These are phyloP conservation scores for Himalopsyche phryganea DNA, from an alignment of 1,140 invertebrate species.

Conservation along the genomic window DNA sequence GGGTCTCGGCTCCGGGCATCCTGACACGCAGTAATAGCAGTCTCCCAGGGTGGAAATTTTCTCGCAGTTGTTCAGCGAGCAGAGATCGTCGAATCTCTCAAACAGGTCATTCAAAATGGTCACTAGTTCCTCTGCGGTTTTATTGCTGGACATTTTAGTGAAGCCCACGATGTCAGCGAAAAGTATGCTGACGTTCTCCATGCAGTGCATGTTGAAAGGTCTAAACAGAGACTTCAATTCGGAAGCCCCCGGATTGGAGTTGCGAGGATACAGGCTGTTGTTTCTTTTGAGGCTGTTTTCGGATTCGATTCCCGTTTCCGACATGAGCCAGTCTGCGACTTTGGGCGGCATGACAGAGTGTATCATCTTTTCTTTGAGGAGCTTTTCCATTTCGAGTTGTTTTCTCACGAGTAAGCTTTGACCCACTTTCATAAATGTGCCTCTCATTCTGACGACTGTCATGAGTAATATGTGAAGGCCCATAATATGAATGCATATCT, in stretches of 20 bases:
- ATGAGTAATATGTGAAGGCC: constrained; percentile 91
- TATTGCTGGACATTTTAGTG: constrained; percentile 95
- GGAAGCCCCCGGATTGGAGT: constrained; percentile 56
- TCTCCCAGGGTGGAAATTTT: constrained; percentile 94
- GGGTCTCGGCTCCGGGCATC: constrained; percentile 80
- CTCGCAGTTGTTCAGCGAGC: constrained; percentile 79
- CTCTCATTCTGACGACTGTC: constrained; percentile 86
- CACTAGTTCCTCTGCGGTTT: constrained; percentile 84
- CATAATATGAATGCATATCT: constrained; percentile 87
- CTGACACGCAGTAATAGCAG: constrained; percentile 93
- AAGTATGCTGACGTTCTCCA: constrained; percentile 95
- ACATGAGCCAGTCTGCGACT: constrained; percentile 83
- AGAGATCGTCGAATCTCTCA: constrained; percentile 89
- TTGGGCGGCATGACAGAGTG: constrained; percentile 94
- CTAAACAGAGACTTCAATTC: constrained; percentile 80
- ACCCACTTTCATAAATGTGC: constrained; percentile 95
- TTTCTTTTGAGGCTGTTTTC: constrained; percentile 46
- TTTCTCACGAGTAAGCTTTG: constrained; percentile 83
- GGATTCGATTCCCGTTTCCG: constrained; percentile 60
- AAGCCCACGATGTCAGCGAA: constrained; percentile 98
- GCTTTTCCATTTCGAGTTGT: constrained; percentile 89
- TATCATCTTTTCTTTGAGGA: constrained; percentile 96
- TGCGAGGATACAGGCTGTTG: constrained; percentile 46
- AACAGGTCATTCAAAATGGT: constrained; percentile 93
- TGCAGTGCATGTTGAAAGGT: constrained; percentile 93